Percentiles rank a stretch among this genome's conserved stretches.
Conservation (phyloP, 2,113 vertebrate species). For the Orthonyx spaldingii region DNA sequence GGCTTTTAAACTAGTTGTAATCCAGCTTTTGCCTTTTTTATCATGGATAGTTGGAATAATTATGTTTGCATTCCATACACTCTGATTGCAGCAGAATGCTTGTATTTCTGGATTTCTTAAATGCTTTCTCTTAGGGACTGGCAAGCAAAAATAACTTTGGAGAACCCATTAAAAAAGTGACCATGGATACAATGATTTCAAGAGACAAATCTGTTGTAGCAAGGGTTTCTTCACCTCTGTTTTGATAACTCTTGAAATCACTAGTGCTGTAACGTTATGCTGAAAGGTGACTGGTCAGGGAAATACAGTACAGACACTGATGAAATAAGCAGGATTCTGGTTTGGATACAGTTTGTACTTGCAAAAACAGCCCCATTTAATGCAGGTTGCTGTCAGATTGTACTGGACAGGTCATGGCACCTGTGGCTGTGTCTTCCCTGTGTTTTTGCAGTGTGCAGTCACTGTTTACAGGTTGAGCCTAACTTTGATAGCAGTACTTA, state of each 20-base stretch:
- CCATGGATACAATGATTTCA: not conserved
- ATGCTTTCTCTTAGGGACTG: not conserved
- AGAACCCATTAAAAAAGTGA: not conserved
- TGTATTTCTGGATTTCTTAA: not conserved
- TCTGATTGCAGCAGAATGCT: not conserved
- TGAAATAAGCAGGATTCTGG: not conserved
- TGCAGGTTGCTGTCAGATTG: not conserved
- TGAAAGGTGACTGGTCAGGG: not conserved
- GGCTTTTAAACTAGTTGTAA: not conserved
- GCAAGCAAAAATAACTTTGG: not conserved
- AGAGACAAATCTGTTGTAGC: not conserved
- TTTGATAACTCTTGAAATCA: not conserved
- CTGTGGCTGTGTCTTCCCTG: rapidly evolving
- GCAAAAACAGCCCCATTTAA: not conserved
- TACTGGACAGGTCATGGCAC: not conserved
- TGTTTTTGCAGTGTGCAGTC: not conserved
- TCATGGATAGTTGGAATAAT: not conserved
- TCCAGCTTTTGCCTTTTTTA: not conserved
- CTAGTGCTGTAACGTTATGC: not conserved
- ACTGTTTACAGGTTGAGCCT: not conserved
- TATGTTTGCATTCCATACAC: not conserved
- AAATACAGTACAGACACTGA: not conserved
- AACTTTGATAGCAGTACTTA: not conserved
- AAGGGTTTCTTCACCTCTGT: not conserved
- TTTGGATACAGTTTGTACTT: not conserved